Conservation (phyloP, 2,113 vertebrate genomes). For the Paratilapia polleni region DNA sequence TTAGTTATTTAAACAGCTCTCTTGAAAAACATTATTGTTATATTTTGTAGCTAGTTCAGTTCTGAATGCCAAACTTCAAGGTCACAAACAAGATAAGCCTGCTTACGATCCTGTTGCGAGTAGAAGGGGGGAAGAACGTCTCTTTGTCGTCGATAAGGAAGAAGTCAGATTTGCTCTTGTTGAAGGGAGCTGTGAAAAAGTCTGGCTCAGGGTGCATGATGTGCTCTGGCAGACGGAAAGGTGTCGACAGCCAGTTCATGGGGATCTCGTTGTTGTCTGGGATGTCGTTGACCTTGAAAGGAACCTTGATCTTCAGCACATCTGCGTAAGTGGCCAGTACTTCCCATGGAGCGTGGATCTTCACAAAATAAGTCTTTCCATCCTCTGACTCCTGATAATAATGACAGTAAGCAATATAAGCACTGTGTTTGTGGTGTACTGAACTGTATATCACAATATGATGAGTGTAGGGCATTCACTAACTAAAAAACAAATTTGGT, state of each 20-base stretch:
- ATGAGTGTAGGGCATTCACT: background rate
- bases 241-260: constrained; percentile 82
- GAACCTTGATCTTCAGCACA: constrained; percentile 94
- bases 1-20: background rate
- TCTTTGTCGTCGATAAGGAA: constrained; percentile 88
- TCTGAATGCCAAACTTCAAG: background rate
- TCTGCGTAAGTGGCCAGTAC: constrained; percentile 93
- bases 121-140: constrained; percentile 89
- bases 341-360: constrained; percentile 96
- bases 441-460: background rate
- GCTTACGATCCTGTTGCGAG: constrained; percentile 97
- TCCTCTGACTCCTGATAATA: constrained; percentile 90
- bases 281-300: constrained; percentile 89
- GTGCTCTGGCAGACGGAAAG: constrained; percentile 83
- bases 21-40: background rate
- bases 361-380: constrained; percentile 90
- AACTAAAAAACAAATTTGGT: background rate
- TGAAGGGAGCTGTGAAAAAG: constrained; percentile 91
- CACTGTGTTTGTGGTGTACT: background rate
- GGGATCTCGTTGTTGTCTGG: constrained; percentile 74
- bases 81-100: constrained; percentile 19
- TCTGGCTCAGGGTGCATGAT: constrained; percentile 90
- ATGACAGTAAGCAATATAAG: background rate
- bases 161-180: constrained; percentile 91
- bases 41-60: background rate